These are phyloP conservation scores for Podarcis muralis DNA, from an alignment of 2,113 vertebrate species.

Conservation along the genomic window DNA sequence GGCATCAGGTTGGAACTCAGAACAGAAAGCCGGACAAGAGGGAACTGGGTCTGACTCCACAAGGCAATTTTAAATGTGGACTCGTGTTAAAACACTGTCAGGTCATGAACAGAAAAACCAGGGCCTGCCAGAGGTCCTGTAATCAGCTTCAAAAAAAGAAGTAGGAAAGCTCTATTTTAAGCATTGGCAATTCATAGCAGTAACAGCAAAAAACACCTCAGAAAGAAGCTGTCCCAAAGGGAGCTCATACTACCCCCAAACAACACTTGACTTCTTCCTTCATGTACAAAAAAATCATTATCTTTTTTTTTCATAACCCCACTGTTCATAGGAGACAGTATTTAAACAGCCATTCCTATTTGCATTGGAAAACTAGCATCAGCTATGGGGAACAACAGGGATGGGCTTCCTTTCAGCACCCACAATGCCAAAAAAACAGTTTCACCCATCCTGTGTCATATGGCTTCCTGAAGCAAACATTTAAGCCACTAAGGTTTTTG, in stretches of 20 bases:
- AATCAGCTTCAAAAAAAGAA: neutral
- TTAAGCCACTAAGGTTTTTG: neutral
- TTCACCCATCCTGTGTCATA: neutral
- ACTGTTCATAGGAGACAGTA: neutral
- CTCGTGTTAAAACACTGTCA: neutral
- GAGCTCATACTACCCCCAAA: neutral
- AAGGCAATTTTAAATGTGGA: neutral
- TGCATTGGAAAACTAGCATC: conserved; percentile 15
- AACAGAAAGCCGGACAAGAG: neutral
- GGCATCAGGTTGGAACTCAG: neutral
- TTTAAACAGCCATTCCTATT: conserved; percentile 10
- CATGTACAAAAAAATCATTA: neutral
- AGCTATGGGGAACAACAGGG: neutral
- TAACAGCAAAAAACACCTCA: neutral
- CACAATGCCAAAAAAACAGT: neutral
- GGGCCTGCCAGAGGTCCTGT: neutral
- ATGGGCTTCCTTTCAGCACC: conserved; percentile 6
- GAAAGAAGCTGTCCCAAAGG: neutral
- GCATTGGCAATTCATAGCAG: neutral
- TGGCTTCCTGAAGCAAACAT: neutral
- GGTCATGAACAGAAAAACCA: neutral
- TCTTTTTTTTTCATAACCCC: neutral
- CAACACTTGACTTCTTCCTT: neutral
- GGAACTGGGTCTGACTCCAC: neutral
- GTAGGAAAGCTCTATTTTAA: neutral